Conservation (phyloP, 2,797 vertebrate genomes). For the Rachycentron canadum region DNA sequence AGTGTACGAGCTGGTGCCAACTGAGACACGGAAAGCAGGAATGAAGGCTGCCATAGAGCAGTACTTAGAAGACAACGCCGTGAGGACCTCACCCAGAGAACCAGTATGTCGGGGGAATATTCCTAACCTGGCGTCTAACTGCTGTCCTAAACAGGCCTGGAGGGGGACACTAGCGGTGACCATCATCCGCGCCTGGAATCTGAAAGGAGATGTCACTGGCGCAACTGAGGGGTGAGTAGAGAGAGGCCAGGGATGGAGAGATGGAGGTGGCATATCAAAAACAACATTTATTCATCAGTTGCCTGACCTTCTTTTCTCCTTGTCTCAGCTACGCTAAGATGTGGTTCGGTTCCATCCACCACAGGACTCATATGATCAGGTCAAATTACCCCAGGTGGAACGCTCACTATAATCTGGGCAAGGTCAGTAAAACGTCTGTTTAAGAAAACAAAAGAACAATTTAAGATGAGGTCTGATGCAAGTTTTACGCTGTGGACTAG, state of each 20-base stretch:
- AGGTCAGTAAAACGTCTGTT: conserved; percentile 37
- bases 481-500: too few species aligned
- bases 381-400: conserved; percentile 41
- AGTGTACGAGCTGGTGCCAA: conserved; percentile 42
- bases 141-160: conserved; percentile 36
- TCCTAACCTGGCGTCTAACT: conserved; percentile 26
- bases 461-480: too few species aligned
- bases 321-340: conserved; percentile 46
- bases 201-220: rapidly evolving
- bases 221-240: conserved; percentile 26
- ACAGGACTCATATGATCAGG: neutral
- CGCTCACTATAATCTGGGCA: neutral
- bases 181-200: conserved; percentile 44
- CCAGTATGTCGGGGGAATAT: neutral
- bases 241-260: too few species aligned
- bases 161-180: conserved; percentile 46
- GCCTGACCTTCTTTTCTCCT: conserved; percentile 6
- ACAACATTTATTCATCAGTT: neutral
- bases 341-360: neutral
- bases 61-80: conserved; percentile 27
- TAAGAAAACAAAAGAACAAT: too few species aligned
- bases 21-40: rapidly evolving
- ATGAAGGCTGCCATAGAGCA: conserved; percentile 35
- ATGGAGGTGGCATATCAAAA: neutral
- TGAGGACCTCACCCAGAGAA: rapidly evolving